Percentiles rank a stretch among this genome's conserved stretches.
These are phyloP conservation scores for Nesospiza acunhae DNA, from an alignment of 2,113 vertebrate species.

Conservation along the genomic window DNA sequence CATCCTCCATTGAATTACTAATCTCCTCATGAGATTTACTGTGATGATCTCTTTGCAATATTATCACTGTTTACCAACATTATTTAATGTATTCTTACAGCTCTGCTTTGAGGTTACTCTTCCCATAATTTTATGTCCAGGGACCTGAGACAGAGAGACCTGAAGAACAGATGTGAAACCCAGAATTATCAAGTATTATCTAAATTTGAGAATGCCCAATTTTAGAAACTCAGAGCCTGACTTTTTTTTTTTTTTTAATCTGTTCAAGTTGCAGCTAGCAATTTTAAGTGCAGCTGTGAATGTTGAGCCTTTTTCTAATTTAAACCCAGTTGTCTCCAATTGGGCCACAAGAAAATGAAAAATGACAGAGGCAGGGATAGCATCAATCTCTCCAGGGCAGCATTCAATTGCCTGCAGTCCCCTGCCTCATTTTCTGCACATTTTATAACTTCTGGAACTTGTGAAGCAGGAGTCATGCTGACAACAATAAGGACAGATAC, in stretches of 20 bases:
- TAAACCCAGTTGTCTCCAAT: not conserved
- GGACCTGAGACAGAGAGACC: not conserved
- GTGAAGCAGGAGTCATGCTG: not conserved
- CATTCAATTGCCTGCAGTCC: not conserved
- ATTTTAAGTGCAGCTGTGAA: conserved; percentile 41
- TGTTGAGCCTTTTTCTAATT: conserved; percentile 15
- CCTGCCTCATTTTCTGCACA: not conserved
- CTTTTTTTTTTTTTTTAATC: not conserved
- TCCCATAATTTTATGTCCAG: not conserved
- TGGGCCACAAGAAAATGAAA: conserved; percentile 17
- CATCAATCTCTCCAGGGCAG: conserved; percentile 21
- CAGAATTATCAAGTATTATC: not conserved
- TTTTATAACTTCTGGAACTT: not conserved
- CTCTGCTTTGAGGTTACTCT: not conserved
- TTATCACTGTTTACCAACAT: not conserved
- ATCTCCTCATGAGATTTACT: not conserved
- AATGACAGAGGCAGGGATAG: conserved; percentile 12
- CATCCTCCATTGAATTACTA: not conserved
- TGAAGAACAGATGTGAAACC: not conserved
- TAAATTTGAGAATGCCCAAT: not conserved
- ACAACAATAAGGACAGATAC: not conserved
- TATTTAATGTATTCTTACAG: not conserved
- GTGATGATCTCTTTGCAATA: not conserved
- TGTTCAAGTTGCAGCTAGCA: not conserved
- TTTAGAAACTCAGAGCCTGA: not conserved